These are phyloP conservation scores for Hypena proboscidalis DNA, from an alignment of 2,888 invertebrate species.

Conservation along the genomic window DNA sequence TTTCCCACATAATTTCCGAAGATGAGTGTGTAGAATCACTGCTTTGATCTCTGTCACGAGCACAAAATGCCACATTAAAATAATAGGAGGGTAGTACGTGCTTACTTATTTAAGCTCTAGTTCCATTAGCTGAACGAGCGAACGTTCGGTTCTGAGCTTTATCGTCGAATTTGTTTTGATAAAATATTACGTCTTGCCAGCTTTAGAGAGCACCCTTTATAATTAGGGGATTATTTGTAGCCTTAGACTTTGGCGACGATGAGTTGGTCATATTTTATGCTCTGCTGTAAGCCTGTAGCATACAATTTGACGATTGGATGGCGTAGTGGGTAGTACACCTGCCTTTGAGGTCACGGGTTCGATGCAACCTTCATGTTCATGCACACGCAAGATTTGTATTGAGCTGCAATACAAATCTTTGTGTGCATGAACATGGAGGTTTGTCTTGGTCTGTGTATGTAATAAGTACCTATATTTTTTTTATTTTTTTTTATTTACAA, in stretches of 20 bases:
- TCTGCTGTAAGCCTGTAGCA: too few relatives aligned
- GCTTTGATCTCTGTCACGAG: constrained; percentile 45
- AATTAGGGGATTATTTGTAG: constrained; percentile 36
- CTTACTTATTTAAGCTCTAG: constrained; percentile 42
- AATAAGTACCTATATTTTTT: too few relatives aligned
- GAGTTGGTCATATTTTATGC: constrained; percentile 1
- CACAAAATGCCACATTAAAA: constrained; percentile 45
- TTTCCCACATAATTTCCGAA: constrained; percentile 46
- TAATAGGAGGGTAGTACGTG: constrained; percentile 44
- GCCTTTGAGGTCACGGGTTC: too few relatives aligned
- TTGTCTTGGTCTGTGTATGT: too few relatives aligned
- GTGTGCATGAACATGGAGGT: too few relatives aligned
- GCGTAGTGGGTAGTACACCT: too few relatives aligned
- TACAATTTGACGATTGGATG: too few relatives aligned
- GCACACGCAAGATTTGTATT: too few relatives aligned
- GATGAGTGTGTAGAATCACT: constrained; percentile 47
- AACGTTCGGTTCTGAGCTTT: constrained; percentile 37
- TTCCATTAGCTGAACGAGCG: constrained; percentile 41
- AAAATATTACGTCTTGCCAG: constrained; percentile 40
- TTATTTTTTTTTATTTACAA: too few relatives aligned
- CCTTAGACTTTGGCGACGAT: constrained; percentile 21
- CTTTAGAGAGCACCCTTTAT: constrained; percentile 29
- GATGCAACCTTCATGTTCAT: too few relatives aligned
- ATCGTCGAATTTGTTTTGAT: constrained; percentile 45
- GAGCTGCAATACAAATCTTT: too few relatives aligned